Evolutionary conservation across 2,113 vertebrate species (phyloP).

Genomic region (Ceratotherium simum): DNA sequence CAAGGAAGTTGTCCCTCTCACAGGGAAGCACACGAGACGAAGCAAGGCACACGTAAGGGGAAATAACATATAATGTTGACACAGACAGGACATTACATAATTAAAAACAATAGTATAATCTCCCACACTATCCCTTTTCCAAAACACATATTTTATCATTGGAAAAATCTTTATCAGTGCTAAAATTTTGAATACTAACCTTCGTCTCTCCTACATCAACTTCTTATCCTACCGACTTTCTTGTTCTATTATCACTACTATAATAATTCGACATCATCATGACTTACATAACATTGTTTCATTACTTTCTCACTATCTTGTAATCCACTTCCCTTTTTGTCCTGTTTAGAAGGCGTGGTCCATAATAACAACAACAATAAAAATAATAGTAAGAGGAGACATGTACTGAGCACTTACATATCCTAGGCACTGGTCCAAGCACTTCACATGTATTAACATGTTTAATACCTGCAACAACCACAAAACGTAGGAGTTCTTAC

Average conservation of each 20-base stretch:
- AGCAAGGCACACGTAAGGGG: background rate
- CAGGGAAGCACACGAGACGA: background rate
- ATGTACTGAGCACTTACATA: background rate
- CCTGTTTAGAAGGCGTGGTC: background rate
- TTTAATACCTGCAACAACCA: background rate
- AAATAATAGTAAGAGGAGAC: background rate
- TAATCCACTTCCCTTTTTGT: background rate
- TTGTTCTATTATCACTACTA: background rate
- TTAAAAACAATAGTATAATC: background rate
- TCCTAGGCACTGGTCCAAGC: background rate
- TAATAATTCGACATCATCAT: background rate
- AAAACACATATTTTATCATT: background rate
- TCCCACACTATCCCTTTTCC: background rate
- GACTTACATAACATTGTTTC: background rate
- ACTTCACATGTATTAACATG: background rate
- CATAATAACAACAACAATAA: background rate
- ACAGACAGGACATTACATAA: background rate
- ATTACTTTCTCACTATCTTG: background rate
- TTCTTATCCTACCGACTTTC: background rate
- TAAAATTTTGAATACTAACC: background rate
- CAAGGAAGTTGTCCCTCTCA: background rate
- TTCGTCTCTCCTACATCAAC: background rate
- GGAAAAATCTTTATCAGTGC: background rate
- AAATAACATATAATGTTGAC: background rate
- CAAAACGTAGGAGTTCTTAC: too few relatives aligned